Evolutionary conservation across 1,140 invertebrate genomes (phyloP), one percentile per base, ranked within the genome.

Genomic region (Arion vulgaris): DNA sequence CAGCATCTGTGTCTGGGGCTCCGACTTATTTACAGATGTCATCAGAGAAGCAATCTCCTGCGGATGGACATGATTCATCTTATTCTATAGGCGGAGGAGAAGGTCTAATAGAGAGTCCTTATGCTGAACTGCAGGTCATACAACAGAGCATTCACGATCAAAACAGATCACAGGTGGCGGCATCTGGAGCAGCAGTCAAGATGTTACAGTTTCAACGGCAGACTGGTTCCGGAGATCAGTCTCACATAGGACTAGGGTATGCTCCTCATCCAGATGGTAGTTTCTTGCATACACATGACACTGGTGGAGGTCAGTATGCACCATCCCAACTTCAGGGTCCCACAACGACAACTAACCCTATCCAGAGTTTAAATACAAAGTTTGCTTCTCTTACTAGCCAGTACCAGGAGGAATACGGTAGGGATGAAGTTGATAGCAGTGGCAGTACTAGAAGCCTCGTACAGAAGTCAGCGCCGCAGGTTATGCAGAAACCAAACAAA

Each of bases 341-440:
- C 71, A 62, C 28, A 41, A n/a, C n/a, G n/a, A 69, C 51, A 2
- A 81, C 79, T 49, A 94, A 93, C 79, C 96, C 96, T 90, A 92
- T 96, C 66, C 95, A 96, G 91, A 95, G 95, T 87, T 91, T 96
- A 62, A 96, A 96, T 87, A 95, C 95, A 7, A 96, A 96, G 84
- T 92, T 96, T 83, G 94, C 95, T 28, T 84, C 86, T 36, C 84
- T 85, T 4, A 78, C 81, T 49, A 76, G 69, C 75, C 83, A 82
- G 74, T 80, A 73, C 26, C 83, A 83, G 49, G 78, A 80, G 23
- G 69, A 38, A 1, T 1, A 72, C 13, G 68, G 66, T n/a, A 23
- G 32, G 7, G 68, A 32, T 71, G 36, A 17, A 19, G 32, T 19
- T 41, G 71, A 39, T 1, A 23, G 23, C 9, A 41, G 38, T 32